These are phyloP conservation scores for Gulo gulo DNA, from an alignment of 2,113 vertebrate species.

Conservation along the genomic window DNA sequence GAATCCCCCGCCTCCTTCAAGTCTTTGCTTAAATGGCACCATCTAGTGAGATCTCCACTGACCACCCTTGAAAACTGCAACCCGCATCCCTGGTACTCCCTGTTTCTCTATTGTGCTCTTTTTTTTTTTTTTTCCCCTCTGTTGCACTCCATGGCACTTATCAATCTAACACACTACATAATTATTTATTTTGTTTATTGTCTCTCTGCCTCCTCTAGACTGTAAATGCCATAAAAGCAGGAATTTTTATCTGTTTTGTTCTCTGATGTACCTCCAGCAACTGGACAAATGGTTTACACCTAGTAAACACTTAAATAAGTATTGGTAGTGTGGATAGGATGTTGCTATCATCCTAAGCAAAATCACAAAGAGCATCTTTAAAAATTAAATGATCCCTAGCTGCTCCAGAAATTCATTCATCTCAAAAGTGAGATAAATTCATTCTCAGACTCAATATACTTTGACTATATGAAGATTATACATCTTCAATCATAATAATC, in stretches of 20 bases:
- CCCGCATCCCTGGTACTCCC: neutral
- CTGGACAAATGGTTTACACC: neutral
- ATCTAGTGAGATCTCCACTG: neutral
- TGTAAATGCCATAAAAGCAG: neutral
- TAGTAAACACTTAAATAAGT: neutral
- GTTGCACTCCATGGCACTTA: neutral
- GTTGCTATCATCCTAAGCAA: neutral
- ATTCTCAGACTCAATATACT: neutral
- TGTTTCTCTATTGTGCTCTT: neutral
- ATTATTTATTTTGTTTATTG: neutral
- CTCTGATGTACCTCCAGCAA: neutral
- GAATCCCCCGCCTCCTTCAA: neutral
- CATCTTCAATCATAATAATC: neutral
- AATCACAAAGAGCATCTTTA: neutral
- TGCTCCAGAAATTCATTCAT: conserved; percentile 1
- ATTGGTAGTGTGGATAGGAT: neutral
- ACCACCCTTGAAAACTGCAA: neutral
- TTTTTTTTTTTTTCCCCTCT: fast-evolving
- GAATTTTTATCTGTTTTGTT: neutral
- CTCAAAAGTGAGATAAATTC: neutral
- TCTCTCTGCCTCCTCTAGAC: neutral
- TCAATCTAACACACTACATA: neutral
- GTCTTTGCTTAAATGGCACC: neutral
- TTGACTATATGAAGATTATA: neutral
- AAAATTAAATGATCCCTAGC: neutral